phyloP scores from a whole-genome alignment of 1,140 invertebrate genomes.

The Diprion similis region DNA sequence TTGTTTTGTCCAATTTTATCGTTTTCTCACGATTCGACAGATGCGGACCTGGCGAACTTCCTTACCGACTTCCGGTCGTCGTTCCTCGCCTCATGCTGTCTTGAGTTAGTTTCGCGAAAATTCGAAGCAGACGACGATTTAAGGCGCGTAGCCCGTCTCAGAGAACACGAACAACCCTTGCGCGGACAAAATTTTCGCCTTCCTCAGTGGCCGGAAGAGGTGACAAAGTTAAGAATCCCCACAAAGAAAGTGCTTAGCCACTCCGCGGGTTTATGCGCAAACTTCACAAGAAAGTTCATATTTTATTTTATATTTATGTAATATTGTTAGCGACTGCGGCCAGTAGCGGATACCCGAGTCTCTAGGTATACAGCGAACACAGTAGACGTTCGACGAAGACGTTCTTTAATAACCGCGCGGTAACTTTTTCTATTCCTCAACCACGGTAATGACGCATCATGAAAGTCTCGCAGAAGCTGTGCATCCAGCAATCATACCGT shows the following conservation, averaged over 20 bases:
- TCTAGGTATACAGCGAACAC: too few relatives aligned
- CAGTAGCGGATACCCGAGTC: not conserved
- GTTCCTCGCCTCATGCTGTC: not conserved
- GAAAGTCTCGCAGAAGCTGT: too few relatives aligned
- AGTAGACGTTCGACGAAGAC: too few relatives aligned
- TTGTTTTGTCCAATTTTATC: constrained; percentile 10
- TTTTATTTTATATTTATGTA: constrained; percentile 16
- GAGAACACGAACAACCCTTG: not conserved
- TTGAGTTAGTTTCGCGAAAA: not conserved
- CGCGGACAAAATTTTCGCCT: constrained; percentile 5
- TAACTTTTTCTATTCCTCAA: too few relatives aligned
- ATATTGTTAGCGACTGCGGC: constrained; percentile 1
- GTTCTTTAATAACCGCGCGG: too few relatives aligned
- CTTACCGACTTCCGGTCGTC: not conserved
- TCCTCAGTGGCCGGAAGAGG: not conserved
- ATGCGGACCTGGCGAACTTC: not conserved
- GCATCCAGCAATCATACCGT: too few relatives aligned
- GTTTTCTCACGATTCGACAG: not conserved
- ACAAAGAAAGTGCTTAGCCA: constrained; percentile 15
- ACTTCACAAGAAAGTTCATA: constrained; percentile 12
- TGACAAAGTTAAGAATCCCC: constrained; percentile 11
- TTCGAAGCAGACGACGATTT: not conserved
- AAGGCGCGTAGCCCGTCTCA: not conserved
- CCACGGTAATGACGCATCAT: too few relatives aligned
- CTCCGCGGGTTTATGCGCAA: constrained; percentile 8